Evolutionary conservation across 2,888 invertebrate genomes (phyloP).

Genomic region (Platerodrilus igneus): DNA sequence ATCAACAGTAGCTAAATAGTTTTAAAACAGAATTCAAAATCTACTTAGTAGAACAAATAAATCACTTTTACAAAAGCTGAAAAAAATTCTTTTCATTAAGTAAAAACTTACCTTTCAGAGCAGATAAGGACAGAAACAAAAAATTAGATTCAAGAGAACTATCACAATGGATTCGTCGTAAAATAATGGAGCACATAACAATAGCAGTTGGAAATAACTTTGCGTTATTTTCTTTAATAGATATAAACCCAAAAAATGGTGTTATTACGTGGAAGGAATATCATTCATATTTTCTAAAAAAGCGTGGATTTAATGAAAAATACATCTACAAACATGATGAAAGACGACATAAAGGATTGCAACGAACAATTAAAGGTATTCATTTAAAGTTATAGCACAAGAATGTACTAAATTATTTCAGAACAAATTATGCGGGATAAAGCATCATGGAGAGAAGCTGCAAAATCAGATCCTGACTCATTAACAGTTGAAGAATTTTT

Average conservation of each 20-base stretch:
- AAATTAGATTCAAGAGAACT: slow-evolving; percentile 59
- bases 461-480: slow-evolving; percentile 66
- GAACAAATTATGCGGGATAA: slow-evolving; percentile 73
- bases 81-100: slow-evolving; percentile 2
- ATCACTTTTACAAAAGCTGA: too few relatives aligned
- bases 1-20: background rate
- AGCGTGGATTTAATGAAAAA: slow-evolving; percentile 61
- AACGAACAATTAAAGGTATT: slow-evolving; percentile 56
- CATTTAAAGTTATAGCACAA: slow-evolving; percentile 8
- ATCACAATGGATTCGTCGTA: slow-evolving; percentile 61
- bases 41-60: too few relatives aligned
- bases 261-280: slow-evolving; percentile 78
- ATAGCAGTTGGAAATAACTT: slow-evolving; percentile 63
- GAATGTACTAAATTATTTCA: too few relatives aligned
- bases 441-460: slow-evolving; percentile 75
- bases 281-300: slow-evolving; percentile 66
- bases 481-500: slow-evolving; percentile 73
- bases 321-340: slow-evolving; percentile 62
- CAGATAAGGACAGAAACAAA: slow-evolving; percentile 56
- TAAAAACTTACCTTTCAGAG: slow-evolving; percentile 44
- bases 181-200: slow-evolving; percentile 65
- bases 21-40: too few relatives aligned
- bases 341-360: slow-evolving; percentile 60
- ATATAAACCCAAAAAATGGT: slow-evolving; percentile 62
- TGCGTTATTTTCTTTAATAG: slow-evolving; percentile 61